A percentile compares a stretch with the other conserved stretches of the same genome.
phyloP scores from a whole-genome alignment of 1,140 invertebrate species.

The Drosophila varians region DNA sequence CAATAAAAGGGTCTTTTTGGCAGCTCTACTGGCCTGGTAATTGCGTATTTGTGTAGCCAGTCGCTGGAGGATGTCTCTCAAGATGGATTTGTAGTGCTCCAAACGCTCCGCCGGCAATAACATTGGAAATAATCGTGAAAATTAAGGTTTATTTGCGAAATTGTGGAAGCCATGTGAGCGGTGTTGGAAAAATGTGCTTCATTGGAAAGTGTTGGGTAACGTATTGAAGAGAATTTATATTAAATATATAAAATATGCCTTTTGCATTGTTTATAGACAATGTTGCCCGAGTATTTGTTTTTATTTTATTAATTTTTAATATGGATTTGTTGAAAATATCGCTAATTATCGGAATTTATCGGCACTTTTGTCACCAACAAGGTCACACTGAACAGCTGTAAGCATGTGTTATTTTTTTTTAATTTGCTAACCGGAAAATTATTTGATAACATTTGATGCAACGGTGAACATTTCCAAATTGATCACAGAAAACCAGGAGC shows the following conservation, averaged over 20 bases:
- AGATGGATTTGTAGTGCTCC: slow-evolving; percentile 13
- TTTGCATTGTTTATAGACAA: too few relatives aligned
- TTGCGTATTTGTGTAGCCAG: slow-evolving; percentile 10
- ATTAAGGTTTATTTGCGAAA: neutral
- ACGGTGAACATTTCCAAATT: slow-evolving; percentile 4
- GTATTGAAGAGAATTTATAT: neutral
- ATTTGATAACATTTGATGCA: slow-evolving; percentile 11
- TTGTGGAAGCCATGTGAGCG: slow-evolving; percentile 3
- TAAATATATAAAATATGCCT: neutral
- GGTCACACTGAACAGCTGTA: slow-evolving; percentile 29
- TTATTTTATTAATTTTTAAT: too few relatives aligned
- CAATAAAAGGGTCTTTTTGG: neutral
- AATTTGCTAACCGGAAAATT: slow-evolving; percentile 2
- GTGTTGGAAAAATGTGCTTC: neutral
- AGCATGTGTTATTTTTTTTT: slow-evolving; percentile 4
- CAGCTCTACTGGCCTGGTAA: slow-evolving; percentile 8
- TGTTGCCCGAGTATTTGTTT: too few relatives aligned
- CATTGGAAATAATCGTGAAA: slow-evolving; percentile 15
- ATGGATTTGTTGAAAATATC: too few relatives aligned
- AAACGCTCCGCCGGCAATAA: slow-evolving; percentile 22
- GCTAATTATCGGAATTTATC: neutral
- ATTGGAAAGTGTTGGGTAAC: neutral
- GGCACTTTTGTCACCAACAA: too few relatives aligned
- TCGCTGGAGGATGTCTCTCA: slow-evolving; percentile 26
- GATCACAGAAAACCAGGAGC: slow-evolving; percentile 23